Evolutionary conservation across 1,140 invertebrate species (phyloP).

Genomic region (Aphaenogaster floridana): DNA sequence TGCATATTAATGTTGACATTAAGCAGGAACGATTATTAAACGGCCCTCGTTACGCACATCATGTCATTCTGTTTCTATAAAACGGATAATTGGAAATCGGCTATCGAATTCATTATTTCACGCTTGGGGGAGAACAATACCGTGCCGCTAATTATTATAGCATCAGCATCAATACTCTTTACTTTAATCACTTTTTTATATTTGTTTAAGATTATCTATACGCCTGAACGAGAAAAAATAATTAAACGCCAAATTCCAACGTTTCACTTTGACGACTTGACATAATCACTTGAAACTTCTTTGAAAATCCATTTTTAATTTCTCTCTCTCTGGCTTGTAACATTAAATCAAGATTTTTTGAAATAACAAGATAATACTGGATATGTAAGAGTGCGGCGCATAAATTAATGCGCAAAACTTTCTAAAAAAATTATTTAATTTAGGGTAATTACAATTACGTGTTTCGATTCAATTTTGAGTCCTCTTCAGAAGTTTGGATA

Average conservation of each 20-base stretch:
- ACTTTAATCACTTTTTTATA: background rate
- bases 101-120: constrained; percentile 59
- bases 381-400: too few species aligned
- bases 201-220: background rate
- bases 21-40: constrained; percentile 68
- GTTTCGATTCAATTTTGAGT: too few species aligned
- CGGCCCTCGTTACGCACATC: constrained; percentile 56
- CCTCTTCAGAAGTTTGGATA: too few species aligned
- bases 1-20: constrained; percentile 61
- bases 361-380: too few species aligned
- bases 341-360: background rate
- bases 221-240: background rate
- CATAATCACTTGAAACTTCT: background rate
- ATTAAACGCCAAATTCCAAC: background rate
- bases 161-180: background rate
- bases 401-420: too few species aligned
- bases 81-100: constrained; percentile 67
- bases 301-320: background rate
- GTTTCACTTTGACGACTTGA: background rate
- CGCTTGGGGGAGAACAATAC: constrained; percentile 1
- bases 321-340: background rate
- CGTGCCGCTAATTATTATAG: constrained; percentile 9
- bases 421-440: too few species aligned
- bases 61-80: constrained; percentile 56
- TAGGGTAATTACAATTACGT: too few species aligned